Evolutionary conservation across 2,888 invertebrate species (phyloP).

Genomic region (Proisotoma minuta): DNA sequence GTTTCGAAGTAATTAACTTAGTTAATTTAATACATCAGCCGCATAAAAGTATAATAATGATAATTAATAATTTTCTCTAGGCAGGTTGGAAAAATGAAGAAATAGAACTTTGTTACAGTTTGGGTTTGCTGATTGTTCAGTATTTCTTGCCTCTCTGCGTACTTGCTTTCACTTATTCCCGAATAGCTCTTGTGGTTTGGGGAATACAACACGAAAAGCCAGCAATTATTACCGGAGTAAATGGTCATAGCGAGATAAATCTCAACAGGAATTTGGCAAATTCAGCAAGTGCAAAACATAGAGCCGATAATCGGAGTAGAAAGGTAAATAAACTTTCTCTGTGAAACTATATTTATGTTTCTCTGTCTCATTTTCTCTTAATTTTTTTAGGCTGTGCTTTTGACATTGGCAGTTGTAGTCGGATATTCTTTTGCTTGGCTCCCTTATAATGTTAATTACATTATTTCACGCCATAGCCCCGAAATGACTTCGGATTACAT

Average conservation of each 20-base stretch:
- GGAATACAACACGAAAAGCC: conserved; percentile 58
- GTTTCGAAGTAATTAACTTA: too few relatives aligned
- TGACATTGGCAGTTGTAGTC: conserved; percentile 54
- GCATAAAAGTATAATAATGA: neutral
- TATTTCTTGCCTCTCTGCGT: neutral
- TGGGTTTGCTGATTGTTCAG: neutral
- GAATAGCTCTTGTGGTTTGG: conserved; percentile 85
- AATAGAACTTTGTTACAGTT: neutral
- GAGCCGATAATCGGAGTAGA: neutral
- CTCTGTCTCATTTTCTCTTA: neutral
- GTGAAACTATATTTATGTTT: too few relatives aligned
- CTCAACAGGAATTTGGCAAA: neutral
- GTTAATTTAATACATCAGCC: neutral
- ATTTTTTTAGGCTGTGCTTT: conserved; percentile 52
- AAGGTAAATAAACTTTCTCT: neutral
- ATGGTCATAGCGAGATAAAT: neutral
- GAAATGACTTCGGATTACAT: neutral
- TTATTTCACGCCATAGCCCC: neutral
- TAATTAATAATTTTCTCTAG: neutral
- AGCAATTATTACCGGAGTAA: neutral
- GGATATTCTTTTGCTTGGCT: conserved; percentile 54
- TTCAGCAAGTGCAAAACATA: too few relatives aligned
- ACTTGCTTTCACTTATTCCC: conserved; percentile 75
- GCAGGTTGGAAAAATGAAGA: neutral
- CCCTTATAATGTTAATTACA: conserved; percentile 49